A percentile compares a stretch with the other conserved stretches of the same genome.
Conservation (phyloP, 2,797 vertebrate genomes). For the Hafferia zeledoni region DNA sequence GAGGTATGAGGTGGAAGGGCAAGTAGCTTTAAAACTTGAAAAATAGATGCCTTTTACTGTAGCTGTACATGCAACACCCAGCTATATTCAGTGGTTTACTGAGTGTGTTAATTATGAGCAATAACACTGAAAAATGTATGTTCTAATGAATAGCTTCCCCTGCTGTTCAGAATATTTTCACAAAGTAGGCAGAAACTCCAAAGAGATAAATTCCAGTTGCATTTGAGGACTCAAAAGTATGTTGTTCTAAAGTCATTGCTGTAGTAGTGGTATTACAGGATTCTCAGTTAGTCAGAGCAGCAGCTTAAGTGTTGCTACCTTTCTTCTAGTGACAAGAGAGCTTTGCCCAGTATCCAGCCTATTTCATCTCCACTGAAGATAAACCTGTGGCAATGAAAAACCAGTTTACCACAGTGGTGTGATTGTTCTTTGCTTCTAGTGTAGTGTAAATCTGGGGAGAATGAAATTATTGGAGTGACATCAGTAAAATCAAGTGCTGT, state of each 20-base stretch:
- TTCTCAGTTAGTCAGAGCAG: background rate
- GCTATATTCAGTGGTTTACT: background rate
- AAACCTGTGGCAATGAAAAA: background rate
- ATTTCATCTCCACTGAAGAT: background rate
- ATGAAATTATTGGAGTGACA: background rate
- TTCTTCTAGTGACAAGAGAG: background rate
- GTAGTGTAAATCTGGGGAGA: background rate
- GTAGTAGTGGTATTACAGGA: background rate
- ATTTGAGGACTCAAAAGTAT: background rate
- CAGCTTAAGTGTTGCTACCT: background rate
- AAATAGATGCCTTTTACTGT: background rate
- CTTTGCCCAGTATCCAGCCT: background rate
- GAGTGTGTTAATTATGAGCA: background rate
- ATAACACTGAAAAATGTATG: background rate
- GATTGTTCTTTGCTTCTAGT: background rate
- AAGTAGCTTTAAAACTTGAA: slow-evolving; percentile 20
- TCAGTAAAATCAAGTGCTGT: background rate
- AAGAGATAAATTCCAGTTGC: background rate
- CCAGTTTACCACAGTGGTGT: background rate
- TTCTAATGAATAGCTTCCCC: background rate
- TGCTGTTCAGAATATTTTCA: background rate
- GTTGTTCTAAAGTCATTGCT: background rate
- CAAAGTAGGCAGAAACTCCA: background rate
- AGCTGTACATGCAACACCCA: background rate
- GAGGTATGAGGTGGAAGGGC: background rate